Conservation (phyloP, 2,888 invertebrate species). For the Sesamia inferens region DNA sequence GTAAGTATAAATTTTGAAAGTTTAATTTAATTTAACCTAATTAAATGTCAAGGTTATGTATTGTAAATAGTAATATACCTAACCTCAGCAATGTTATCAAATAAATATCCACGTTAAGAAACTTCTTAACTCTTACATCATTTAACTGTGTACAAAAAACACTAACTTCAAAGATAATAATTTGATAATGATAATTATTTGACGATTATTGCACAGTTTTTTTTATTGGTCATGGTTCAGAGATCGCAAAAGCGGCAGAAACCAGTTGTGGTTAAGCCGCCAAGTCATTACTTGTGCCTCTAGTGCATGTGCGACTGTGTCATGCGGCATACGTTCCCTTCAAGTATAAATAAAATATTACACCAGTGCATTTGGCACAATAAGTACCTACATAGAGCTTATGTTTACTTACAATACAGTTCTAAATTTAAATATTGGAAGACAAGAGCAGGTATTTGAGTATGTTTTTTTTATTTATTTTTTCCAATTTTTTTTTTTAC, state of each 20-base stretch:
- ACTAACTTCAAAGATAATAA: constrained; percentile 2
- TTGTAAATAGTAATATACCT: constrained; percentile 13
- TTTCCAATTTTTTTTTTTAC: not conserved
- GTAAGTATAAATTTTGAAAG: constrained; percentile 26
- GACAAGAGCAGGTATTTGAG: constrained; percentile 18
- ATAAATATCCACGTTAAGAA: constrained; percentile 1
- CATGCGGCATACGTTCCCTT: constrained; percentile 35
- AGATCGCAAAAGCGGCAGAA: constrained; percentile 29
- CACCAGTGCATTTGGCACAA: constrained; percentile 18
- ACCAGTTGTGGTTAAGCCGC: constrained; percentile 29
- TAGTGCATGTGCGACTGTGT: constrained; percentile 50
- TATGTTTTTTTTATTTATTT: constrained; percentile 20
- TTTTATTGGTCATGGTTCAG: constrained; percentile 37
- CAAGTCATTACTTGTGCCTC: not conserved
- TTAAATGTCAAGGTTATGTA: constrained; percentile 50
- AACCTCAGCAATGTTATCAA: constrained; percentile 45
- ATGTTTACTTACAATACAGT: constrained; percentile 7
- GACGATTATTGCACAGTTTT: constrained; percentile 15
- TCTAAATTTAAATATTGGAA: constrained; percentile 33
- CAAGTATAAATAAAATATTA: constrained; percentile 7
- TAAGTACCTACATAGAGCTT: constrained; percentile 2
- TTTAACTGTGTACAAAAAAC: constrained; percentile 6
- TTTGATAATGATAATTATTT: not conserved
- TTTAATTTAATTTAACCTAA: not conserved
- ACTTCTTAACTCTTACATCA: constrained; percentile 20